Evolutionary conservation across 2,113 vertebrate genomes (phyloP).

Genomic region (Kryptolebias marmoratus): DNA sequence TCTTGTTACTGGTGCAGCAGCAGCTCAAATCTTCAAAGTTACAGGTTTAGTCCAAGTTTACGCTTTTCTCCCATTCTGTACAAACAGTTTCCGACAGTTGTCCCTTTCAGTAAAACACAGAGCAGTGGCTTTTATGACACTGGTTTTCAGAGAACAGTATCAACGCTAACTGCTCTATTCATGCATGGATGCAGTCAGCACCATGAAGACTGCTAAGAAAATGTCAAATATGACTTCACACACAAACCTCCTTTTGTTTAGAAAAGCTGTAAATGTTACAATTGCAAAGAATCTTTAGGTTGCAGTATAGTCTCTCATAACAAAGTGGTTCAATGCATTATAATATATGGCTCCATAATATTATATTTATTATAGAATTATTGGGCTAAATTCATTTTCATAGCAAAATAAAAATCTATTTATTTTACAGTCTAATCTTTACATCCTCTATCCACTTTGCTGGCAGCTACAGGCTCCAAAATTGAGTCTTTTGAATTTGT

Average conservation of each 20-base stretch:
- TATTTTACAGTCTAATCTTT: slow-evolving; percentile 16
- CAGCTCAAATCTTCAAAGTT: slow-evolving; percentile 44
- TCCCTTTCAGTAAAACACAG: not conserved
- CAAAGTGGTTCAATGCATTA: too few relatives aligned
- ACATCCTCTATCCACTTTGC: slow-evolving; percentile 9
- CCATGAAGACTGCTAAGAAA: not conserved
- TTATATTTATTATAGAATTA: not conserved
- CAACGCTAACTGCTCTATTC: not conserved
- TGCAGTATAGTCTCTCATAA: not conserved
- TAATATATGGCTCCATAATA: not conserved
- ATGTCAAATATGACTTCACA: not conserved
- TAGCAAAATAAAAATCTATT: slow-evolving; percentile 2
- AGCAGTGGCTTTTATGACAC: not conserved
- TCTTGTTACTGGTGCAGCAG: slow-evolving; percentile 32
- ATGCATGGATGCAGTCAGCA: not conserved
- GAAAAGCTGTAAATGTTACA: not conserved
- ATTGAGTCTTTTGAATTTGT: slow-evolving; percentile 14
- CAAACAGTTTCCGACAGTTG: slow-evolving; percentile 16
- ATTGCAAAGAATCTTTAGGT: not conserved
- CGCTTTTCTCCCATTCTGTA: not conserved
- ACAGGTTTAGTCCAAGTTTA: slow-evolving; percentile 17
- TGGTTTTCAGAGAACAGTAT: not conserved
- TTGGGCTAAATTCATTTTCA: slow-evolving; percentile 3
- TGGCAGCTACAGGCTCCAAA: slow-evolving; percentile 40
- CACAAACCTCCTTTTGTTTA: not conserved